A percentile compares a stretch with the other conserved stretches of the same genome.
phyloP scores from a whole-genome alignment of 2,797 vertebrate species.

The Amblyopsis hoosieri region DNA sequence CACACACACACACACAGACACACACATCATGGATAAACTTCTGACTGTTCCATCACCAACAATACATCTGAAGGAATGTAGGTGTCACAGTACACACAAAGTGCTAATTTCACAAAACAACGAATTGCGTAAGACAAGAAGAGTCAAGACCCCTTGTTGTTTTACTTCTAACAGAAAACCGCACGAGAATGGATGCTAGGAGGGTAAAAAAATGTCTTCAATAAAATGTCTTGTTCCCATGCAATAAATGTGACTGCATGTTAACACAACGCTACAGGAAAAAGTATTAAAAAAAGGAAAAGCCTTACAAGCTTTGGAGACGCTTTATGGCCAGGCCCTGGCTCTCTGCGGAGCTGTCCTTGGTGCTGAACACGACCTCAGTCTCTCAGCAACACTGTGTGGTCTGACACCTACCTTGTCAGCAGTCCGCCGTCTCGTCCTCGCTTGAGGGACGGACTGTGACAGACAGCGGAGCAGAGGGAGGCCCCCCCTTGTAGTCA shows the following conservation, averaged over 20 bases:
- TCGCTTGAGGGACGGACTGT: constrained; percentile 63
- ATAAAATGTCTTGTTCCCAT: background rate
- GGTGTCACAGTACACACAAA: constrained; percentile 16
- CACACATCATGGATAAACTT: constrained; percentile 29
- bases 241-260: constrained; percentile 13
- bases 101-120: background rate
- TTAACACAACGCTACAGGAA: constrained; percentile 1
- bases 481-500: constrained; percentile 66
- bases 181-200: background rate
- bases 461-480: constrained; percentile 70
- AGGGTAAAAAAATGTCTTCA: background rate
- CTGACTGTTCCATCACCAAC: constrained; percentile 16
- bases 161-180: background rate
- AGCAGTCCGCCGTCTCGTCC: constrained; percentile 65
- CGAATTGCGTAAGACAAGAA: too few species aligned
- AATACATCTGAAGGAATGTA: constrained; percentile 23
- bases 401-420: constrained; percentile 73
- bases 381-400: constrained; percentile 49
- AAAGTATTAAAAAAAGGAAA: constrained; percentile 1
- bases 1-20: constrained; percentile 3
- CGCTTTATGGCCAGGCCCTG: constrained; percentile 12
- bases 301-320: background rate
- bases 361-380: constrained; percentile 65
- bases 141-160: background rate
- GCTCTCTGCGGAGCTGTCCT: constrained; percentile 51